A percentile compares a stretch with the other conserved stretches of the same genome.
Evolutionary conservation across 2,888 invertebrate species (phyloP).

Genomic region (Cryptosula pallasiana): DNA sequence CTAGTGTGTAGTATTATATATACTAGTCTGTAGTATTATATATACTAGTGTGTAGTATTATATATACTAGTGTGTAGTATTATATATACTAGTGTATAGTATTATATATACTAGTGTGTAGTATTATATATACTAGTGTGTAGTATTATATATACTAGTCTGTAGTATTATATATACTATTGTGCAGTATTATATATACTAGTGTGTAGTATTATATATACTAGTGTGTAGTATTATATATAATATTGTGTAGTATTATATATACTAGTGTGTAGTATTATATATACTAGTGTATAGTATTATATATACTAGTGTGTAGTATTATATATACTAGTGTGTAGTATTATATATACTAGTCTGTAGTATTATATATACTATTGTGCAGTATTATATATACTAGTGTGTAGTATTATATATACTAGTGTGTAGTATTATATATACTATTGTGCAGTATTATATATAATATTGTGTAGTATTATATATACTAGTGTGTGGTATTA

Average conservation of each 20-base stretch:
- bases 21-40: background rate
- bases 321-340: too few relatives aligned
- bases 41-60: background rate
- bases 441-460: too few relatives aligned
- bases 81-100: background rate
- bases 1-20: background rate
- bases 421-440: too few relatives aligned
- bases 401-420: too few relatives aligned
- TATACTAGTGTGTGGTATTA: too few relatives aligned
- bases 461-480: too few relatives aligned
- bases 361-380: too few relatives aligned
- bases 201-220: background rate
- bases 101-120: background rate
- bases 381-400: too few relatives aligned
- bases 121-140: background rate
- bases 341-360: too few relatives aligned
- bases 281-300: background rate
- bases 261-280: background rate
- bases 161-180: background rate
- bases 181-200: background rate
- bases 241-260: background rate
- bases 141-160: background rate
- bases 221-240: background rate
- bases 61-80: background rate
- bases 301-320: too few relatives aligned